These are phyloP conservation scores for Diogma glabrata DNA, from an alignment of 2,888 invertebrate genomes.

Conservation along the genomic window DNA sequence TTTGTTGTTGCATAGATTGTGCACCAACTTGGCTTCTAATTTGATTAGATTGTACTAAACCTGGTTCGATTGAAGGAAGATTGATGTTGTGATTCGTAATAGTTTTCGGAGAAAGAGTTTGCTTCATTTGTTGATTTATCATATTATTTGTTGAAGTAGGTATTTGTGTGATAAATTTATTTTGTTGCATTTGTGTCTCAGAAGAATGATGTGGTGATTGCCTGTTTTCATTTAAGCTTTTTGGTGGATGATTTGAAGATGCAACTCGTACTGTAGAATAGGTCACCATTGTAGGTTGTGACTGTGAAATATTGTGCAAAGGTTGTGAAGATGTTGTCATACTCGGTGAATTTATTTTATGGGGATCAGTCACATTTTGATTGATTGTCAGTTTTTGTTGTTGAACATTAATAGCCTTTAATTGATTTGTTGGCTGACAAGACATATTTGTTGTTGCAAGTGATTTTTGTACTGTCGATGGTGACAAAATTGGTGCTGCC, in stretches of 20 bases:
- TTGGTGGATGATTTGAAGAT: constrained; percentile 1
- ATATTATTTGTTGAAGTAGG: background rate
- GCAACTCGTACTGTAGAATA: constrained; percentile 8
- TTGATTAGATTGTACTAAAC: too few relatives aligned
- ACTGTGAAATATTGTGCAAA: constrained; percentile 23
- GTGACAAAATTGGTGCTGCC: constrained; percentile 44
- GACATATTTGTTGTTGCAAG: constrained; percentile 39
- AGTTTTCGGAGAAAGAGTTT: background rate
- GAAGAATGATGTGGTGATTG: constrained; percentile 3
- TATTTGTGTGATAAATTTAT: background rate
- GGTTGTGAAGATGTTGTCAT: background rate
- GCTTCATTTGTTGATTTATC: background rate
- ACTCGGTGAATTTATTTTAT: too few relatives aligned
- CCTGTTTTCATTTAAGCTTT: too few relatives aligned
- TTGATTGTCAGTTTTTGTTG: constrained; percentile 29
- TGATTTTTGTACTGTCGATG: constrained; percentile 43
- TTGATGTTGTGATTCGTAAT: too few relatives aligned
- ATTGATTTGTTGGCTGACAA: constrained; percentile 27
- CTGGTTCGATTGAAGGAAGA: too few relatives aligned
- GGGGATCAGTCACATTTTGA: background rate
- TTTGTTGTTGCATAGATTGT: constrained; percentile 9
- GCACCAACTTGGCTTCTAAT: too few relatives aligned
- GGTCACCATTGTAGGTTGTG: constrained; percentile 30
- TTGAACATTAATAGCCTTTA: constrained; percentile 28
- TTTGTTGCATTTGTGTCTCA: background rate